These are phyloP conservation scores for Aurelia coerulea DNA, from an alignment of 30 jellyfish, hydroid and myxozoan species.

Conservation along the genomic window DNA sequence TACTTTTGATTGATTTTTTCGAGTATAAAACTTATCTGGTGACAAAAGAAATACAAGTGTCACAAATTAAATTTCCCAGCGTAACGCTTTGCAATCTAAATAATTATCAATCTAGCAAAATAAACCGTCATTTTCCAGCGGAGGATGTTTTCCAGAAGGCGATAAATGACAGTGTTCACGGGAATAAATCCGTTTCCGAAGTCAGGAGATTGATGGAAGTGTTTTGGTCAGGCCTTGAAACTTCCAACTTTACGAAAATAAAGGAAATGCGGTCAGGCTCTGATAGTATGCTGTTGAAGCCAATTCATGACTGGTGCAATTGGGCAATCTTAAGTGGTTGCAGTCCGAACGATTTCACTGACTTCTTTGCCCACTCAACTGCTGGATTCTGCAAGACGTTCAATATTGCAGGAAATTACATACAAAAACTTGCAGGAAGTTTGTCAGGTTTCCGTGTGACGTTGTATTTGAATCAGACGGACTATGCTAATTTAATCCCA, in stretches of 20 bases:
- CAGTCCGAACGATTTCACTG: conserved; percentile 13
- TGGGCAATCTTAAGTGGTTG: conserved; percentile 3
- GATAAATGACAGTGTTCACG: conserved; percentile 13
- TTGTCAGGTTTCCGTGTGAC: conserved; percentile 16
- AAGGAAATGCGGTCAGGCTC: conserved; percentile 36
- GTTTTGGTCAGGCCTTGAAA: background rate
- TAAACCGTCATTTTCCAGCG: background rate
- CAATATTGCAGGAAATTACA: conserved; percentile 29
- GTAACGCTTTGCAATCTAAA: conserved; percentile 38
- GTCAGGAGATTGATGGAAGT: background rate
- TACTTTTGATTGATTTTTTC: background rate
- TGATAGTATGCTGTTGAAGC: conserved; percentile 8
- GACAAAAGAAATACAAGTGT: background rate
- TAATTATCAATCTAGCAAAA: conserved; percentile 17
- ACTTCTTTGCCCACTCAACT: conserved; percentile 9
- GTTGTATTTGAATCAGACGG: conserved; percentile 34
- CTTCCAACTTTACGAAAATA: conserved; percentile 4
- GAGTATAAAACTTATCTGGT: background rate
- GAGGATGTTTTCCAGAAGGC: background rate
- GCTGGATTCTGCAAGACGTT: conserved; percentile 52
- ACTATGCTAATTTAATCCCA: conserved; percentile 16
- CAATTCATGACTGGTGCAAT: conserved; percentile 44
- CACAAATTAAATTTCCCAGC: conserved; percentile 10
- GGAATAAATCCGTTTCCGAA: too few species aligned
- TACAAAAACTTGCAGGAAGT: conserved; percentile 7